phyloP scores from a whole-genome alignment of 2,888 invertebrate genomes.

The Amphipoea lucens region DNA sequence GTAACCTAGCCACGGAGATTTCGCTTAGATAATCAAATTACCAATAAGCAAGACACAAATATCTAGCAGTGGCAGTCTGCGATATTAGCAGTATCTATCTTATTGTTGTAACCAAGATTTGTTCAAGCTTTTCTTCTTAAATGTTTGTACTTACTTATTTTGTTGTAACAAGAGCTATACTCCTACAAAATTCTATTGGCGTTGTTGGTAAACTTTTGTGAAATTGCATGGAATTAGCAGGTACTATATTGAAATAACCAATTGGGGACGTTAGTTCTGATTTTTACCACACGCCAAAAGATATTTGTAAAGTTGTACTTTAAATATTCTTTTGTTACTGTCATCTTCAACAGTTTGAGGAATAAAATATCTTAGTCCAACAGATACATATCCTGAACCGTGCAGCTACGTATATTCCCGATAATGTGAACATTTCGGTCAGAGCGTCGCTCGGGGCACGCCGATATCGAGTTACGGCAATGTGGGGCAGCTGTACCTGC shows the following conservation, averaged over 20 bases:
- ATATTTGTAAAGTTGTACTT: not conserved
- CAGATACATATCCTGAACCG: constrained; percentile 20
- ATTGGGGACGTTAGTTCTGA: not conserved
- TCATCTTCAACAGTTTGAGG: not conserved
- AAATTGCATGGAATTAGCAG: not conserved
- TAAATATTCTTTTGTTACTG: not conserved
- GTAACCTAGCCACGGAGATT: not conserved
- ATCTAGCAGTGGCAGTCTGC: not conserved
- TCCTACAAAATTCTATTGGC: not conserved
- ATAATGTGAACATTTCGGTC: constrained; percentile 62
- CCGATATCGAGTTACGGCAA: constrained; percentile 63
- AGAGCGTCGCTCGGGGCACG: constrained; percentile 53
- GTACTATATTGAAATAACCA: not conserved
- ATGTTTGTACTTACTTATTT: not conserved
- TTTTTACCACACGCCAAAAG: not conserved
- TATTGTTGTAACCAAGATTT: not conserved
- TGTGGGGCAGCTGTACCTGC: constrained; percentile 55
- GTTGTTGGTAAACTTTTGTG: not conserved
- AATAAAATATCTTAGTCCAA: constrained; percentile 6
- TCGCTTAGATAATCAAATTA: not conserved
- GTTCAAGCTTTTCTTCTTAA: not conserved
- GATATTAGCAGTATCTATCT: not conserved
- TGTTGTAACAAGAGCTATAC: not conserved
- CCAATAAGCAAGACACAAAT: not conserved
- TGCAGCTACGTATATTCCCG: constrained; percentile 28